Evolutionary conservation across 2,113 vertebrate genomes (phyloP).

Genomic region (Microtus pennsylvanicus): DNA sequence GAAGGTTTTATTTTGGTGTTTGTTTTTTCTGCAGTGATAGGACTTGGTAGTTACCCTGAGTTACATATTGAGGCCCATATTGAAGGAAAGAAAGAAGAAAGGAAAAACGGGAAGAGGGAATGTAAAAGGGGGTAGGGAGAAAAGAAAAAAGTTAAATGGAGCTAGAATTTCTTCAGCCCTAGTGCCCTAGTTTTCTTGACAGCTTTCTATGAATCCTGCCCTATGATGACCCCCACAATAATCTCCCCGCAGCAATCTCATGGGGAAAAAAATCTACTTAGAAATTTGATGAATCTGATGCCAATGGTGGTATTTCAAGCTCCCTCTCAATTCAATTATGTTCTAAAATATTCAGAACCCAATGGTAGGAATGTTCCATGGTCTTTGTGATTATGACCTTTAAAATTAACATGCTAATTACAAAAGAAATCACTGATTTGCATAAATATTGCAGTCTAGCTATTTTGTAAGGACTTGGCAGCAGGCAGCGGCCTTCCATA

Average conservation of each 20-base stretch:
- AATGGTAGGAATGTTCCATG: conserved; percentile 16
- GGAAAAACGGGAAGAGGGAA: neutral
- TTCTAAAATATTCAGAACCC: conserved; percentile 50
- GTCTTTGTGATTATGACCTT: conserved; percentile 36
- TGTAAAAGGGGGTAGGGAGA: accelerated
- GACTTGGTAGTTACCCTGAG: neutral
- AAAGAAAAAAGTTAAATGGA: neutral
- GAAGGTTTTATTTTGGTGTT: neutral
- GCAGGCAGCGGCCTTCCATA: conserved; percentile 5
- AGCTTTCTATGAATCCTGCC: neutral
- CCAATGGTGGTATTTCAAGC: conserved; percentile 33
- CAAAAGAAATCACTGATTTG: conserved; percentile 60
- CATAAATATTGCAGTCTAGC: conserved; percentile 62
- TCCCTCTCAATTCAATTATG: conserved; percentile 11
- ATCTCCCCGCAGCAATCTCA: neutral
- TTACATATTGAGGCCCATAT: neutral
- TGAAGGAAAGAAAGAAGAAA: neutral
- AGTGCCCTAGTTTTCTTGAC: neutral
- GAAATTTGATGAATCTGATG: conserved; percentile 17
- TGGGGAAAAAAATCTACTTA: neutral
- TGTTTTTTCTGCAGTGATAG: neutral
- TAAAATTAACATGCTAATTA: conserved; percentile 69
- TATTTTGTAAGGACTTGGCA: conserved; percentile 59
- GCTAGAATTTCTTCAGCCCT: neutral
- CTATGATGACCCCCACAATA: neutral